Conservation (phyloP, 1,140 invertebrate species). For the Trialeurodes vaporariorum region DNA sequence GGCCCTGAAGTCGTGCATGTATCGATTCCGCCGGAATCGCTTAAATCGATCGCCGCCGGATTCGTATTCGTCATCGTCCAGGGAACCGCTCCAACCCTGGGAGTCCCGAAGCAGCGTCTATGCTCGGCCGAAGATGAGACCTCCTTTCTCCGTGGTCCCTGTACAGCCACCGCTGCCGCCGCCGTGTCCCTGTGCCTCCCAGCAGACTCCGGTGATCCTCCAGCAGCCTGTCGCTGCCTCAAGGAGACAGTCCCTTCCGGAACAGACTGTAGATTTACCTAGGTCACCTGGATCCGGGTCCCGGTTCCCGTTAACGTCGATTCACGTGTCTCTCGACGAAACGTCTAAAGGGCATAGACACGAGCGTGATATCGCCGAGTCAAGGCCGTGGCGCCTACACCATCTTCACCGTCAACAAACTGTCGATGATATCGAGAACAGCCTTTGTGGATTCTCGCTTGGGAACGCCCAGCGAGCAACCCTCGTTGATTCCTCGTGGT, state of each 20-base stretch:
- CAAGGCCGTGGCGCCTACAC: too few species aligned
- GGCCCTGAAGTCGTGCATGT: neutral
- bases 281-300: too few species aligned
- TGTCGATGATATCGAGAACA: neutral
- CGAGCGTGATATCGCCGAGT: too few species aligned
- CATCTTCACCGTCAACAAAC: too few species aligned
- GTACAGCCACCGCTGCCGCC: neutral
- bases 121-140: too few species aligned
- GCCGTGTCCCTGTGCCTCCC: too few species aligned
- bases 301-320: neutral
- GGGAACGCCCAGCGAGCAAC: slow-evolving; percentile 6
- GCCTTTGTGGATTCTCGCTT: neutral
- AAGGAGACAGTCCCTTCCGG: too few species aligned
- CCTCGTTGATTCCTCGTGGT: slow-evolving; percentile 25
- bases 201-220: neutral
- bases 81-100: too few species aligned
- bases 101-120: too few species aligned
- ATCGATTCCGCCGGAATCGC: neutral
- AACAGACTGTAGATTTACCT: too few species aligned
- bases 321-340: neutral
- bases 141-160: too few species aligned
- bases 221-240: neutral
- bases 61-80: neutral
- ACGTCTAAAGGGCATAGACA: too few species aligned
- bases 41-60: neutral